These are phyloP conservation scores for Philotrypesis tridentata DNA, from an alignment of 1,140 invertebrate species.

Conservation along the genomic window DNA sequence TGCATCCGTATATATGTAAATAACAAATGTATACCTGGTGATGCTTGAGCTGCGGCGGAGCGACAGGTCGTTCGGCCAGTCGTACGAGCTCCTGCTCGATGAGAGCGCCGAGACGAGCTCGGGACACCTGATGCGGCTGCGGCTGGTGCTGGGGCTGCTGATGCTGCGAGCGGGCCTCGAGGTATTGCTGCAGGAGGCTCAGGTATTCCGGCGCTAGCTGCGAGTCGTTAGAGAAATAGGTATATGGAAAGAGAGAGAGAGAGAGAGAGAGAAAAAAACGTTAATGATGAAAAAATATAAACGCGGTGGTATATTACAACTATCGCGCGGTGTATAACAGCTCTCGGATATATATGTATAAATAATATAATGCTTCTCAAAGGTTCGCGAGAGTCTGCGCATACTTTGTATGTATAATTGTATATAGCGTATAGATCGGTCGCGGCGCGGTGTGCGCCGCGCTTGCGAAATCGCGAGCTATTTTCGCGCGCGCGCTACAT, in stretches of 20 bases:
- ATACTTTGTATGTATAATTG: too few relatives aligned
- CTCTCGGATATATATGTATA: too few relatives aligned
- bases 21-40: constrained; percentile 32
- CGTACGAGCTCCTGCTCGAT: constrained; percentile 33
- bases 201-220: constrained; percentile 70
- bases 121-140: background rate
- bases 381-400: too few relatives aligned
- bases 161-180: constrained; percentile 57
- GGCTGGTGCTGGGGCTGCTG: background rate
- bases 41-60: constrained; percentile 6
- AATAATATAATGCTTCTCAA: too few relatives aligned
- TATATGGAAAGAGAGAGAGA: background rate
- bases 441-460: too few relatives aligned
- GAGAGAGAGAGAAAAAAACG: background rate
- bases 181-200: constrained; percentile 65
- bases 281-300: too few relatives aligned
- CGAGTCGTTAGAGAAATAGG: too few relatives aligned
- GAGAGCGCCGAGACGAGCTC: constrained; percentile 6
- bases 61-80: constrained; percentile 6
- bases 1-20: too few relatives aligned
- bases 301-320: too few relatives aligned
- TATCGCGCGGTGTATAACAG: too few relatives aligned
- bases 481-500: constrained; percentile 15
- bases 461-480: background rate
- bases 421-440: background rate